Evolutionary conservation across 2,797 vertebrate genomes (phyloP), one percentile per base, ranked within the genome.

Genomic region (Poecilia wingei): DNA sequence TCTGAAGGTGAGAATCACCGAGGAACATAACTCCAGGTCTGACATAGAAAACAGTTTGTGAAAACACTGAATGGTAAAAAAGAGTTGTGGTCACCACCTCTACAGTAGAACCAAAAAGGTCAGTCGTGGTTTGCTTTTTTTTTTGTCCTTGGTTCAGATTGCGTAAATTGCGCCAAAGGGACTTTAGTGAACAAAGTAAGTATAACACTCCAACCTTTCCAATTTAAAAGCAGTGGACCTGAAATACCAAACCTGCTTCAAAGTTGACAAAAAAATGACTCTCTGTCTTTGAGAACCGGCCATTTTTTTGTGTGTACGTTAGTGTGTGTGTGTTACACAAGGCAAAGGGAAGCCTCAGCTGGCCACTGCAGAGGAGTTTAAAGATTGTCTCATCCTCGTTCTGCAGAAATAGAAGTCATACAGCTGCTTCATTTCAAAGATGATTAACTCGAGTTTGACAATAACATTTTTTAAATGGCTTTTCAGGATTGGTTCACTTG

Each of bases 191-290:
- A 81, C 71, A 88, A 88, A 90, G 77, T 73, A 86, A 84, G 57
- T 80, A 49, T 46, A 89, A 82, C 81, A 79, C 66, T 74, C 75
- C 72, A 76, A 85, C 86, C 85, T 88, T 88, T 88, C 46, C 81
- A 87, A 89, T 91, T 84, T 90, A 86, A 68, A 83, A 71, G 80
- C 83, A 87, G 31, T 51, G 53, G 79, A 89, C 82, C 88, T 88
- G 87, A 92, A 92, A 90, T 86, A 88, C 82, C 76, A 70, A 72
- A 87, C 72, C 80, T 66, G 72, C 74, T 78, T 83, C 68, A 82
- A 79, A 88, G 69, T 70, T 88, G 73, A 86, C 74, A 77, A 79
- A 72, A 80, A 76, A 82, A 49, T 57, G 20, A 39, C 74, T 75
- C 14, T 45, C 45, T 70, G 72, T 84, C 55, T 84, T 55, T 75